Conservation (phyloP, 2,888 invertebrate genomes). For the Psylliodes chrysocephalus region DNA sequence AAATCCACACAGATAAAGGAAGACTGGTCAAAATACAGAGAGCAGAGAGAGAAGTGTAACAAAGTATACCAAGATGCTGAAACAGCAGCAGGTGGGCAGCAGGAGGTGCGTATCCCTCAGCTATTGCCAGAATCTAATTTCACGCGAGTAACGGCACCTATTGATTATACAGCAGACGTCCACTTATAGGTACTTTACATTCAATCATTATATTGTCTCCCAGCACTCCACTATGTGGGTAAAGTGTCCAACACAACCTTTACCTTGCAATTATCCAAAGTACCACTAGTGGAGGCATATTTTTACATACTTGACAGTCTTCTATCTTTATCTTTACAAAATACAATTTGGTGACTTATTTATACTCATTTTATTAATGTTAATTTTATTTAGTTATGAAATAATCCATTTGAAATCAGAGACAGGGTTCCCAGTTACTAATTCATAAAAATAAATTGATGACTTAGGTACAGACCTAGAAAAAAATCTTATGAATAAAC, state of each 20-base stretch:
- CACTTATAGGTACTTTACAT: constrained; percentile 62
- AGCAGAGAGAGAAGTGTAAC: constrained; percentile 70
- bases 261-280: constrained; percentile 41
- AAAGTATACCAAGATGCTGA: constrained; percentile 68
- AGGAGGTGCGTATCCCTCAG: constrained; percentile 66
- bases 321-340: constrained; percentile 9
- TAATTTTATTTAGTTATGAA: no score
- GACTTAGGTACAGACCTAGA: no score
- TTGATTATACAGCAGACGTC: constrained; percentile 65
- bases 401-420: no score
- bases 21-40: constrained; percentile 69
- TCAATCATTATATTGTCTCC: constrained; percentile 43
- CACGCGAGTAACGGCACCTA: constrained; percentile 62
- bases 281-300: constrained; percentile 26
- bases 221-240: constrained; percentile 35
- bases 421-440: no score
- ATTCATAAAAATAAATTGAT: no score
- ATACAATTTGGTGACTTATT: constrained; percentile 4
- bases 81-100: constrained; percentile 66
- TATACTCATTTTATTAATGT: neutral
- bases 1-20: constrained; percentile 65
- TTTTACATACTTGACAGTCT: constrained; percentile 9
- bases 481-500: no score
- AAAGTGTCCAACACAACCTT: constrained; percentile 18
- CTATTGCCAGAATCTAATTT: constrained; percentile 63